Evolutionary conservation across 2,888 invertebrate species (phyloP).

Genomic region (Eumacrocentrus americanus): DNA sequence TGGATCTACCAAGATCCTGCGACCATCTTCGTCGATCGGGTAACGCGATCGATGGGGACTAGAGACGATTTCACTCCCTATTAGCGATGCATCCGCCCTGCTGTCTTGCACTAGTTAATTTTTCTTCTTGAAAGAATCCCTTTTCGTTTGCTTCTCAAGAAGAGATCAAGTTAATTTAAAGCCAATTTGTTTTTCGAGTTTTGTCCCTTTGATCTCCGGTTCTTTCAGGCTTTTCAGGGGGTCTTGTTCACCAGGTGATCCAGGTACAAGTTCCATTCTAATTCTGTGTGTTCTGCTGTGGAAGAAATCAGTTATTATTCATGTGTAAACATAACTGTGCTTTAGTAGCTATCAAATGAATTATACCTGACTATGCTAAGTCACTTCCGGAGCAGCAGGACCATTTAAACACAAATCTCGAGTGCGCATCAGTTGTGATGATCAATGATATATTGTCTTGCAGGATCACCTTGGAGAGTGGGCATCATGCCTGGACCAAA

Average conservation of each 20-base stretch:
- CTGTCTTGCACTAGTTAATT: not conserved
- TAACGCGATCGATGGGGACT: slow-evolving; percentile 29
- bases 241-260: slow-evolving; percentile 28
- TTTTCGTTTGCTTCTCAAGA: not conserved
- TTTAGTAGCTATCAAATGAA: too few relatives aligned
- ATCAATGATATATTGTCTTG: slow-evolving; percentile 44
- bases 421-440: too few relatives aligned
- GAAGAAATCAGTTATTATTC: not conserved
- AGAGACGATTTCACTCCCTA: slow-evolving; percentile 4
- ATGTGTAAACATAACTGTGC: not conserved
- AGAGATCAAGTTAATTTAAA: not conserved
- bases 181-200: not conserved
- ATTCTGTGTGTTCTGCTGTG: not conserved
- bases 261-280: slow-evolving; percentile 31
- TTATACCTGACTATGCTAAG: too few relatives aligned
- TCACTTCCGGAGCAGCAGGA: too few relatives aligned
- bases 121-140: not conserved
- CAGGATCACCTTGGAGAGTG: slow-evolving; percentile 95
- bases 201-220: slow-evolving; percentile 20
- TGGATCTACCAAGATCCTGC: slow-evolving; percentile 16
- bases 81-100: slow-evolving; percentile 5
- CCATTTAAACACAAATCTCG: too few relatives aligned
- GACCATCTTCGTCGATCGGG: slow-evolving; percentile 24
- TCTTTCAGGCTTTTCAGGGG: slow-evolving; percentile 38
- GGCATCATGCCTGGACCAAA: slow-evolving; percentile 82